Evolutionary conservation across 2,797 vertebrate species (phyloP).

Genomic region (Gallinago stenura): DNA sequence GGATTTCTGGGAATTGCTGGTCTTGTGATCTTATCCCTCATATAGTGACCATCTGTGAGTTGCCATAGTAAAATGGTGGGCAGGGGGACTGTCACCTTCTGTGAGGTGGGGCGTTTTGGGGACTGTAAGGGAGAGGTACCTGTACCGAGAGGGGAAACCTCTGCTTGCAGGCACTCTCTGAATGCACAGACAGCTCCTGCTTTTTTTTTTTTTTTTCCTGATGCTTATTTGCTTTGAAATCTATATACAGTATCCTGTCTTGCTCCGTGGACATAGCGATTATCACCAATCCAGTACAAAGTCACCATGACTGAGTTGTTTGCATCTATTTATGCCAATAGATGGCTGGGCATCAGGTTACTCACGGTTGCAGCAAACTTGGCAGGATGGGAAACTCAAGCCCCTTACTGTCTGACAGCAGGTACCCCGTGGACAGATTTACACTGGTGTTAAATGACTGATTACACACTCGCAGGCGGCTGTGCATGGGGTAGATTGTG

Average conservation of each 20-base stretch:
- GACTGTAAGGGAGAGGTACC: background rate
- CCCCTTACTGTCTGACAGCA: slow-evolving; percentile 45
- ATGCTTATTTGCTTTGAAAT: slow-evolving; percentile 44
- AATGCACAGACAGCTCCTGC: background rate
- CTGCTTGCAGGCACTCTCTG: background rate
- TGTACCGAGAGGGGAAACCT: background rate
- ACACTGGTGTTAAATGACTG: background rate
- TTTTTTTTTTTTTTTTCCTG: background rate
- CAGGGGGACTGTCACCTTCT: background rate
- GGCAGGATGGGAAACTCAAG: slow-evolving; percentile 5
- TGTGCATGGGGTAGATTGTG: background rate
- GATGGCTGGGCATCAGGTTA: slow-evolving; percentile 31
- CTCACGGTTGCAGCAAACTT: background rate
- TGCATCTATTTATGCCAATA: slow-evolving; percentile 37
- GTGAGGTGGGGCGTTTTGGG: background rate
- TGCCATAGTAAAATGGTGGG: background rate
- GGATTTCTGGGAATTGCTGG: background rate
- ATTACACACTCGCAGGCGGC: background rate
- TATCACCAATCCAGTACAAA: background rate
- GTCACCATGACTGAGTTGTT: slow-evolving; percentile 13
- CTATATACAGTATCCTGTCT: slow-evolving; percentile 42
- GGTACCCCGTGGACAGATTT: slow-evolving; percentile 37
- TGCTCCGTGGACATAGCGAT: background rate
- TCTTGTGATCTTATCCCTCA: fast-evolving
- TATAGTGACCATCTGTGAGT: fast-evolving